Percentiles rank a stretch among this genome's conserved stretches.
Evolutionary conservation across 2,113 vertebrate species (phyloP).

Genomic region (Glareola pratincola): DNA sequence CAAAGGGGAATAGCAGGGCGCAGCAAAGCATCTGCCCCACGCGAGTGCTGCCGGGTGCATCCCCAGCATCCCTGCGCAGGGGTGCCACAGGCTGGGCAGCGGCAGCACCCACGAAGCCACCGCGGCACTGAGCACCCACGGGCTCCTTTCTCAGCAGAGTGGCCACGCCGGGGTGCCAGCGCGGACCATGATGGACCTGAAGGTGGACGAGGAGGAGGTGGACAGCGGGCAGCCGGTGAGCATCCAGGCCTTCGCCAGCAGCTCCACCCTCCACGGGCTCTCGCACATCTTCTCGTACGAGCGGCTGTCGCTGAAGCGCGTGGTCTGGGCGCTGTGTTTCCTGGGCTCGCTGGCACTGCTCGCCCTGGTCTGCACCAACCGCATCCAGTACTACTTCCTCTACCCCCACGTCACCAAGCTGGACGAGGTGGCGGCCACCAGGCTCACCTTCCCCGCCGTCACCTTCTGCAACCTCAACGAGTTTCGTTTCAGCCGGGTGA

Average conservation of each 20-base stretch:
- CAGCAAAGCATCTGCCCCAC: not conserved
- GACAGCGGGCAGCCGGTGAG: conserved; percentile 86
- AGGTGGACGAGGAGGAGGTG: conserved; percentile 89
- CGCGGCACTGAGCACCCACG: not conserved
- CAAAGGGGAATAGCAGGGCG: not conserved
- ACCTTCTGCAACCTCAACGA: conserved; percentile 99
- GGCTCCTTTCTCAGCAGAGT: not conserved
- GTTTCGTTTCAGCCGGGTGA: conserved; percentile 95
- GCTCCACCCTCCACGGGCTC: conserved; percentile 96
- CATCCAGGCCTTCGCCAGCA: conserved; percentile 95
- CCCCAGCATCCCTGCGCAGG: not conserved
- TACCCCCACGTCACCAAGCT: conserved; percentile 98
- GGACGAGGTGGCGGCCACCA: conserved; percentile 88
- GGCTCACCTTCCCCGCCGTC: conserved; percentile 90
- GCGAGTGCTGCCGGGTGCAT: not conserved
- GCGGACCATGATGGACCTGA: conserved; percentile 88
- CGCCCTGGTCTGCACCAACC: conserved; percentile 90
- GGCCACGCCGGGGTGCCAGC: not conserved
- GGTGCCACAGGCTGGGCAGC: not conserved
- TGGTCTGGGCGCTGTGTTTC: conserved; percentile 93
- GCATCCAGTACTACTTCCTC: conserved; percentile 94
- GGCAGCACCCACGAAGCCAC: not conserved
- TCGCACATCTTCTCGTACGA: conserved; percentile 98
- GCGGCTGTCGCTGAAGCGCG: conserved; percentile 89
- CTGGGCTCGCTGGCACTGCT: conserved; percentile 88